Evolutionary conservation across 2,113 vertebrate species (phyloP), one percentile per base, ranked within the genome.

Genomic region (Pelecanus crispus): DNA sequence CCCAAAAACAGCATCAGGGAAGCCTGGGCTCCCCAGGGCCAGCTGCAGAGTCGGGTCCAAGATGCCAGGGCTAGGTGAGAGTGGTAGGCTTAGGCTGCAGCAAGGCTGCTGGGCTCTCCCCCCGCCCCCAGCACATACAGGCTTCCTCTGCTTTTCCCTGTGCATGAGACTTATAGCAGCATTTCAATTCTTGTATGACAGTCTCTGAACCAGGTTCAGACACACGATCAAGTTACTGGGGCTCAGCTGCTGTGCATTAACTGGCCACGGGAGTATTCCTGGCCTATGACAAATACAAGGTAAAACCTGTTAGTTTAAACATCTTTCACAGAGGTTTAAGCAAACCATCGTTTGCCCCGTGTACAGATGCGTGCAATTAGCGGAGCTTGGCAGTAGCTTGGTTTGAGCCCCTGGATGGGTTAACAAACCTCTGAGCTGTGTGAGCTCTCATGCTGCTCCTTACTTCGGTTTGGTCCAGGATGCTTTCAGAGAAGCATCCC

Each of bases 241-340:
- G 74, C 79, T 92, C 88, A 74, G 86, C 88, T 94, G 88, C 86
- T 79, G 82, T 34, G 86, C 61, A 19, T 93, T 81, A 87, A 55
- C 65, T 7, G 2, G 50, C 81, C 55, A 18, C 4, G 5, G 31
- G 70, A 25, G 10, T n/a, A 56, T 82, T 88, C 38, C 66, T 6
- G 3, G 32, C 42, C 52, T 31, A 6, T 12, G 18, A 36, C 55
- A 90, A 59, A 59, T 21, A 21, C 49, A 70, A 71, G 71, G 71
- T 79, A 63, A 71, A 96, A 86, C 61, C 79, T 72, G 14, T 13
- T 81, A 11, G 13, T 78, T 85, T n/a, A n/a, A 88, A 67, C 25
- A 10, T 50, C 29, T 80, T 70, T 29, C 25, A 12, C 2, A 1
- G 40, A 42, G 11, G 7, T 65, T 90, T 61, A 26, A 81, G 38